Evolutionary conservation across 1,140 invertebrate species (phyloP).

Genomic region (Leptonema lineaticorne): DNA sequence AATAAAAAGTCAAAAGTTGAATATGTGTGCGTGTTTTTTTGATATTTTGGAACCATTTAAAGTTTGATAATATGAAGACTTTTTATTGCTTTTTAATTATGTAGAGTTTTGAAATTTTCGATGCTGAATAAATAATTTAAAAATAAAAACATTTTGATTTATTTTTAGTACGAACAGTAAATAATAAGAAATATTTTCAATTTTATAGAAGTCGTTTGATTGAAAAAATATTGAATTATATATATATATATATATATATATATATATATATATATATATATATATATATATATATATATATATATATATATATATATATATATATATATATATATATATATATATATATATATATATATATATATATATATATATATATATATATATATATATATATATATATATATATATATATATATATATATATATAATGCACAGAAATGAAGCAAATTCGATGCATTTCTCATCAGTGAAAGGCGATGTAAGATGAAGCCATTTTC

Average conservation of each 20-base stretch:
- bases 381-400: not conserved
- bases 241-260: not conserved
- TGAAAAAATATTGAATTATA: not conserved
- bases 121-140: too few relatives aligned
- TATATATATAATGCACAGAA: not conserved
- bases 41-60: too few relatives aligned
- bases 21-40: too few relatives aligned
- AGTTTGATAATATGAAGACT: too few relatives aligned
- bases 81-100: too few relatives aligned
- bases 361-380: not conserved
- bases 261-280: not conserved
- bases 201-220: too few relatives aligned
- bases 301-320: not conserved
- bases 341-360: not conserved
- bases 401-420: not conserved
- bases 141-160: too few relatives aligned
- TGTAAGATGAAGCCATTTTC: slow-evolving; percentile 20
- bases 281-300: not conserved
- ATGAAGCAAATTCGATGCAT: not conserved
- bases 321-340: not conserved
- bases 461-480: not conserved
- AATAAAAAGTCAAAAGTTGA: too few relatives aligned
- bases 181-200: too few relatives aligned
- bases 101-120: too few relatives aligned
- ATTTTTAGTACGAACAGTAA: too few relatives aligned